Evolutionary conservation across 2,888 invertebrate genomes (phyloP), one percentile per base, ranked within the genome.

Genomic region (Polymixis lichenea): DNA sequence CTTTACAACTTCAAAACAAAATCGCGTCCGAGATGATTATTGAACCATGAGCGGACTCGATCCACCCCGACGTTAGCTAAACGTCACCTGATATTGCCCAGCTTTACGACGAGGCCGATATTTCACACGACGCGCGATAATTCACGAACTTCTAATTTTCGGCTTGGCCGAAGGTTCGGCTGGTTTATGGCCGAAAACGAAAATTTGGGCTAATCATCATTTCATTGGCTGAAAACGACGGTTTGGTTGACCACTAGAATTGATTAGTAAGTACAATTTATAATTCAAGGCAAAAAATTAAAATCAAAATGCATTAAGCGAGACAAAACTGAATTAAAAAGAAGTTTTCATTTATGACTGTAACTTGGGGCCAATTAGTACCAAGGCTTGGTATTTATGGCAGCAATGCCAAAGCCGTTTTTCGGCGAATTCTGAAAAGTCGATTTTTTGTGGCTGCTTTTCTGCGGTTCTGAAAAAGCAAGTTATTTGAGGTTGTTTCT

Each of bases 331-430:
- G 43, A 69, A 65, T 65, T 60, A 56, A 53, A 55, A 22, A 51
- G 15, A 51, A 65, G 25, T 77, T 82, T 68, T n/a, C 32, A 64
- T 60, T 72, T 82, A 72, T 38, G 49, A 55, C n/a, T n/a, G n/a
- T 43, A 69, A 72, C n/a, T 72, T 67, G 43, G 61, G 32, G 61
- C 66, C 68, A 70, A 60, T 72, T 28, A 49, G 25, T 66, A 38
- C 8, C 51, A 62, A 28, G 38, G 22, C 38, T 65, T 58, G 46
- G 22, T 43, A 55, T 69, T n/a, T 69, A 49, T 49, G 15, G 22
- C 58, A 43, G 49, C 28, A 25, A 65, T 32, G 43, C 32, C 53
- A 65, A 55, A 46, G 53, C n/a, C 13, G 17, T 22, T 32, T 56
- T 55, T 51, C n/a, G 25, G 19, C 3, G 55, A 38, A 43, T 78